A percentile compares a stretch with the other conserved stretches of the same genome.
Conservation (phyloP, 1,140 invertebrate species). For the Pinna nobilis region DNA sequence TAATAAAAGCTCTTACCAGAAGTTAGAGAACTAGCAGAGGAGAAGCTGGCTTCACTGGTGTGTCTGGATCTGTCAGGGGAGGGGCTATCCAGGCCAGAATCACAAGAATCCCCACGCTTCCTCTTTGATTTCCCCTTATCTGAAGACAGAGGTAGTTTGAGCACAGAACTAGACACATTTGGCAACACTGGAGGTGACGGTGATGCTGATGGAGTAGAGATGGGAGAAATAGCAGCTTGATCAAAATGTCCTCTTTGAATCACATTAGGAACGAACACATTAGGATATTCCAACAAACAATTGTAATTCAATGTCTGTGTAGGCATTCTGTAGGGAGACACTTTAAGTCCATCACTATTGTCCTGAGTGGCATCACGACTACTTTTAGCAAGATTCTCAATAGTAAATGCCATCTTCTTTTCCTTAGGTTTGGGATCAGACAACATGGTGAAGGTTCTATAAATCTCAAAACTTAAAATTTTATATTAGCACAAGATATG, state of each 20-base stretch:
- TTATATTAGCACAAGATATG: neutral
- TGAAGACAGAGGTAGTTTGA: neutral
- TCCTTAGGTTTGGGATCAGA: conserved; percentile 3
- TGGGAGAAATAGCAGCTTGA: no score
- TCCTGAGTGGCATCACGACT: conserved; percentile 18
- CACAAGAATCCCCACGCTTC: conserved; percentile 9
- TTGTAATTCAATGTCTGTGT: neutral
- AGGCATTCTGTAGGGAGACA: neutral
- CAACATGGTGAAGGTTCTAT: neutral
- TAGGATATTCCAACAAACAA: no score
- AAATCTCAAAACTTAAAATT: neutral
- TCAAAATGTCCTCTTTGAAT: no score
- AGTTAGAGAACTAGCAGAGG: neutral
- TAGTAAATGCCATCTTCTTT: conserved; percentile 33
- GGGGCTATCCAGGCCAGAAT: conserved; percentile 5
- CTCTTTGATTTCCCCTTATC: neutral
- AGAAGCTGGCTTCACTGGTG: conserved; percentile 4
- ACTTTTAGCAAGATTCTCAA: conserved; percentile 36
- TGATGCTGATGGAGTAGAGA: no score
- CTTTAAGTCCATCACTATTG: neutral
- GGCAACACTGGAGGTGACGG: neutral
- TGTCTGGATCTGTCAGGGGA: conserved; percentile 4
- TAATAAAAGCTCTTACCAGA: neutral
- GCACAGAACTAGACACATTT: no score
- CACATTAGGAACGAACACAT: no score